phyloP scores from a whole-genome alignment of 92 coral and sea anemone species.

The Galaxea fascicularis region DNA sequence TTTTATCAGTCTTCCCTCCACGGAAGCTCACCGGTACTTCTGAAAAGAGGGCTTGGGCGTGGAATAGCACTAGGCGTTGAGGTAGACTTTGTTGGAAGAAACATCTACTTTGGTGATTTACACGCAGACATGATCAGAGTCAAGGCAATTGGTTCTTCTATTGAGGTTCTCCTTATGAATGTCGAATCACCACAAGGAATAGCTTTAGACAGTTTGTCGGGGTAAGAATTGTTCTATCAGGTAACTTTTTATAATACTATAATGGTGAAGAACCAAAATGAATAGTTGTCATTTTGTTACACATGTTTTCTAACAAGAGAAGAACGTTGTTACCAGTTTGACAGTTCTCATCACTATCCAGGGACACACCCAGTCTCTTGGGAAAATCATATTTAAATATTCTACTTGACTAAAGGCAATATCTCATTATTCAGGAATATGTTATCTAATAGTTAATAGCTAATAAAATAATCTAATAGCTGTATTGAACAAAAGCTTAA shows the following conservation, averaged over 20 bases:
- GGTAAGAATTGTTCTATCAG: slow-evolving; percentile 12
- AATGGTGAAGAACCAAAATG: too few species aligned
- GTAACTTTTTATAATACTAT: not conserved
- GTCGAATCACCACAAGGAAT: slow-evolving; percentile 31
- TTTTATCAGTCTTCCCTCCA: slow-evolving; percentile 37
- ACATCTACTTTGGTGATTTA: slow-evolving; percentile 26
- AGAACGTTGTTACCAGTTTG: too few species aligned
- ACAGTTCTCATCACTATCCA: too few species aligned
- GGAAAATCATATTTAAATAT: too few species aligned
- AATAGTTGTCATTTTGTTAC: too few species aligned
- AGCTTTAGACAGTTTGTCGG: slow-evolving; percentile 1
- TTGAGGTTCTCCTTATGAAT: not conserved
- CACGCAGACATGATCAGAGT: not conserved
- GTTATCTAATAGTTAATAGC: too few species aligned
- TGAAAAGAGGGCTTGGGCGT: slow-evolving; percentile 7
- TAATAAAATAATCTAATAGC: too few species aligned
- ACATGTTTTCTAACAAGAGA: too few species aligned
- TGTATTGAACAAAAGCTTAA: too few species aligned
- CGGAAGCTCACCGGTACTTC: not conserved
- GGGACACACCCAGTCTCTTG: too few species aligned
- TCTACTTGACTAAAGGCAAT: too few species aligned
- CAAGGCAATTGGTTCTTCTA: not conserved
- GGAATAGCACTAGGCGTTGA: not conserved
- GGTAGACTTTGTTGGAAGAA: slow-evolving; percentile 29
- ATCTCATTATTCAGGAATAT: too few species aligned